Conservation (phyloP, 2,888 invertebrate species). For the Epinotia nisella region DNA sequence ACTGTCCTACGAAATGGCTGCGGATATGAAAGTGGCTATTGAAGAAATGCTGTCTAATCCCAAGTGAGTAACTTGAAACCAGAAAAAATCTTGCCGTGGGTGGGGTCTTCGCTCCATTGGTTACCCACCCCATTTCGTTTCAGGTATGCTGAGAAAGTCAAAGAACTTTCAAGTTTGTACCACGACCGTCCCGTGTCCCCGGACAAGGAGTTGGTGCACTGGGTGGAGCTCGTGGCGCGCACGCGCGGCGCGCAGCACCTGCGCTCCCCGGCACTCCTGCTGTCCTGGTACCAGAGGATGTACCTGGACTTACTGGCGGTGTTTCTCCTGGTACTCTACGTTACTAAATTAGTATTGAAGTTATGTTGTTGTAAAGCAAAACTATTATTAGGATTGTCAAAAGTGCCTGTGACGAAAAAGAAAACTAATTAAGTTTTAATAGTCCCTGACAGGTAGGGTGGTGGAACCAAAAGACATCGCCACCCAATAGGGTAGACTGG, state of each 20-base stretch:
- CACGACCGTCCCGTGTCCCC: conserved; percentile 81
- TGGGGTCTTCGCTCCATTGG: neutral
- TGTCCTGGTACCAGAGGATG: conserved; percentile 65
- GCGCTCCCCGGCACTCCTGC: conserved; percentile 57
- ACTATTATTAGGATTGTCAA: neutral
- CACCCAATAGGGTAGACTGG: no score
- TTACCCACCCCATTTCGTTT: neutral
- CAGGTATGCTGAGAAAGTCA: conserved; percentile 25
- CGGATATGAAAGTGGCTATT: conserved; percentile 37
- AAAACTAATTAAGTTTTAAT: conserved; percentile 15
- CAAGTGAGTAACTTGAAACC: conserved; percentile 19
- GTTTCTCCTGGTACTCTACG: conserved; percentile 11
- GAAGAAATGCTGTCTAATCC: conserved; percentile 36
- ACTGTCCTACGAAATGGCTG: conserved; percentile 36
- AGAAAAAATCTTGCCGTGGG: neutral
- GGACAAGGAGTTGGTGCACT: conserved; percentile 86
- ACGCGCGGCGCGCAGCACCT: conserved; percentile 83
- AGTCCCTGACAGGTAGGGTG: no score
- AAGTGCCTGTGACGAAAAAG: conserved; percentile 16
- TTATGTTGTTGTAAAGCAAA: conserved; percentile 15
- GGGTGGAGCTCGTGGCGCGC: conserved; percentile 87
- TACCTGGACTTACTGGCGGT: conserved; percentile 41
- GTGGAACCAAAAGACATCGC: no score
- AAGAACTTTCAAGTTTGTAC: conserved; percentile 59
- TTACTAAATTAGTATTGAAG: conserved; percentile 12